phyloP scores from a whole-genome alignment of 2,113 vertebrate genomes.

The Microtus pennsylvanicus region DNA sequence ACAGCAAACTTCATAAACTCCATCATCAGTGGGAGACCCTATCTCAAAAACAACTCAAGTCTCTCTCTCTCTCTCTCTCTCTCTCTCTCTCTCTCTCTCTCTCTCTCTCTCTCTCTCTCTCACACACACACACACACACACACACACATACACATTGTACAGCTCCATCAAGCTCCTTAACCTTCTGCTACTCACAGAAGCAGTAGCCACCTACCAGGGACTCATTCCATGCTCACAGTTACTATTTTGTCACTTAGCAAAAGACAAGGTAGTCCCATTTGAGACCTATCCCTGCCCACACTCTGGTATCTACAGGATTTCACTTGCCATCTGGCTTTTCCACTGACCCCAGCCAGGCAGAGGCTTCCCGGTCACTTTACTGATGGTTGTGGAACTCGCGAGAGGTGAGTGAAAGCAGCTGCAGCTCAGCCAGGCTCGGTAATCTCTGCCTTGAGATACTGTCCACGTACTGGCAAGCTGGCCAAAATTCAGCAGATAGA shows the following conservation, averaged over 20 bases:
- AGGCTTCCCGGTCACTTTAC: background rate
- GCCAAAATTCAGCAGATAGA: background rate
- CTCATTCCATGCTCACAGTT: background rate
- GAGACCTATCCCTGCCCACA: background rate
- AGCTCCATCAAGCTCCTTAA: background rate
- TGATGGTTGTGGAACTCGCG: background rate
- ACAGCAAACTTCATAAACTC: background rate
- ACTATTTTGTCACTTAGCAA: background rate
- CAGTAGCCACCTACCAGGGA: background rate
- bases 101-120: no score
- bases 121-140: no score
- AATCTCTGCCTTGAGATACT: background rate
- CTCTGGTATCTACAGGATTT: background rate
- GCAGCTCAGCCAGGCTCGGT: background rate
- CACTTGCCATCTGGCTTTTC: background rate
- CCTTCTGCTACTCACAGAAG: background rate
- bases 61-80: no score
- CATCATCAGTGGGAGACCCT: background rate
- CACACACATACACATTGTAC: background rate
- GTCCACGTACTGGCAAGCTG: background rate
- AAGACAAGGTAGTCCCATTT: background rate
- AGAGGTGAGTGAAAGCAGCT: background rate
- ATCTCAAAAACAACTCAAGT: background rate
- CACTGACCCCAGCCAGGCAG: background rate
- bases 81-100: no score